Evolutionary conservation across 2,113 vertebrate species (phyloP).

Genomic region (Ceyx margarethae): DNA sequence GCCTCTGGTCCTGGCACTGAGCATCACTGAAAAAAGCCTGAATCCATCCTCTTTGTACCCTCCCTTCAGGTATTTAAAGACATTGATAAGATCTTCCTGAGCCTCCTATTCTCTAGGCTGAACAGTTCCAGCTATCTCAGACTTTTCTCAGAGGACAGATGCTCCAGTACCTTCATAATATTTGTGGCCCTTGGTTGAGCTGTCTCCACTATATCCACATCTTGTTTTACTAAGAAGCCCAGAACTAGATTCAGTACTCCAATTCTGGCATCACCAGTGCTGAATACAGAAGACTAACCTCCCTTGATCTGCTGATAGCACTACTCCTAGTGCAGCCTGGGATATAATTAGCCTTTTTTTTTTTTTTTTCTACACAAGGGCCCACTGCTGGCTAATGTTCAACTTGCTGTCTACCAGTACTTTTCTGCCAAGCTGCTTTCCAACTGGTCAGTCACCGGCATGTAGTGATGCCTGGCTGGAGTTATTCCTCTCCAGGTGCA

Average conservation of each 20-base stretch:
- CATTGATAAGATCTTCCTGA: neutral
- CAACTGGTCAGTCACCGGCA: neutral
- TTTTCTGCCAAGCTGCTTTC: neutral
- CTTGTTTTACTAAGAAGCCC: neutral
- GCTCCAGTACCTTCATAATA: neutral
- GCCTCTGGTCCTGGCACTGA: neutral
- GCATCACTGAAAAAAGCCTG: neutral
- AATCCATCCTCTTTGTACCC: neutral
- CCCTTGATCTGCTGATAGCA: neutral
- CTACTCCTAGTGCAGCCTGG: neutral
- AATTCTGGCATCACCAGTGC: neutral
- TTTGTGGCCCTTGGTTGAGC: neutral
- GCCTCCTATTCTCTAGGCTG: neutral
- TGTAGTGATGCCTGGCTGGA: neutral
- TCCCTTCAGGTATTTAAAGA: neutral
- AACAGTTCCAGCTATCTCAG: neutral
- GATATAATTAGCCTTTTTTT: neutral
- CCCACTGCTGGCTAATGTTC: neutral
- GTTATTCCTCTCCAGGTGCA: neutral
- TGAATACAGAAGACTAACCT: neutral
- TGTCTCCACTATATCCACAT: rapidly evolving
- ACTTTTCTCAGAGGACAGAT: neutral
- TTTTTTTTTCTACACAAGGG: neutral
- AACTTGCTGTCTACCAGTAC: neutral
- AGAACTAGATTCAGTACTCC: neutral